These are phyloP conservation scores for Tragulus kanchil DNA, from an alignment of 2,113 vertebrate species.

Conservation along the genomic window DNA sequence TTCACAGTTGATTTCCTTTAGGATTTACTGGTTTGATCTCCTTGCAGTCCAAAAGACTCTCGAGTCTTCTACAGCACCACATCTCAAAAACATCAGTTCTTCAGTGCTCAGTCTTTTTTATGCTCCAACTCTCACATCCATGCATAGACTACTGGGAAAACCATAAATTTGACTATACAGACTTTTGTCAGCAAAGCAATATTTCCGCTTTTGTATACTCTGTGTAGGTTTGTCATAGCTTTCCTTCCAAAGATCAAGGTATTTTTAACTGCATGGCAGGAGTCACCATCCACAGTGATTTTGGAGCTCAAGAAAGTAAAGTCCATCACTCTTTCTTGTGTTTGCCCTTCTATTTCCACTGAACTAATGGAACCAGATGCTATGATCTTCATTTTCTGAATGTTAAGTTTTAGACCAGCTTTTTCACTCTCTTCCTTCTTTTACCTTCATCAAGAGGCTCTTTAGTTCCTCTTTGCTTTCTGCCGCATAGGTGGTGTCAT, in stretches of 20 bases:
- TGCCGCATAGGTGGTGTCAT: neutral
- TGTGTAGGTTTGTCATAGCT: neutral
- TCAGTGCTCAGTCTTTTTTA: neutral
- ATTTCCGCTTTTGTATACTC: neutral
- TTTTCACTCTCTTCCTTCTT: neutral
- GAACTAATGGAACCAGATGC: neutral
- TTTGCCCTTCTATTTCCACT: neutral
- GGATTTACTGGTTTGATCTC: neutral
- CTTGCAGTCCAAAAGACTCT: neutral
- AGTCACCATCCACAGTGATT: no score
- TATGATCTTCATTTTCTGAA: no score
- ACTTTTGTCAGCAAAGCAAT: neutral
- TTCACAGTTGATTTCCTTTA: neutral
- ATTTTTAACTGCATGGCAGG: neutral
- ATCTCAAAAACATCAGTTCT: neutral
- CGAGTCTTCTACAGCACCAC: neutral
- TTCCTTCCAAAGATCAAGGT: neutral
- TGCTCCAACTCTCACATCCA: neutral
- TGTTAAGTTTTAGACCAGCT: no score
- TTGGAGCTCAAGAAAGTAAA: no score
- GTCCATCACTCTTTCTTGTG: no score
- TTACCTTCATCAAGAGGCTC: neutral
- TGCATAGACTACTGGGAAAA: neutral
- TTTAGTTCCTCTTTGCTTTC: neutral
- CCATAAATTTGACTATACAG: neutral